Conservation (phyloP, 2,888 invertebrate species). For the Galeopsomyia nigrocyanea region DNA sequence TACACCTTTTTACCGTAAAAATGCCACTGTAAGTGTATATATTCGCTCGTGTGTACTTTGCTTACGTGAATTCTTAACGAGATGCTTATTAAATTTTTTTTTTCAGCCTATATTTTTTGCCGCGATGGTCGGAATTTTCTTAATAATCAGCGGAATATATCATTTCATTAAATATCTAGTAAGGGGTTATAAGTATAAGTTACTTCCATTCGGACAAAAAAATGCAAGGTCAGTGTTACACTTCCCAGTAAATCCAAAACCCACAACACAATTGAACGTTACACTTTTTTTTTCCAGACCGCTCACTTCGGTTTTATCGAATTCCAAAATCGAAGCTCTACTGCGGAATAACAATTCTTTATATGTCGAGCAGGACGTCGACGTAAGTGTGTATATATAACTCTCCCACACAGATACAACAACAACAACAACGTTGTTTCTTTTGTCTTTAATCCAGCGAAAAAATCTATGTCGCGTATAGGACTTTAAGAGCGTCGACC, state of each 20-base stretch:
- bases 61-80: background rate
- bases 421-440: background rate
- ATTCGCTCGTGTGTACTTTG: background rate
- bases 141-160: conserved; percentile 18
- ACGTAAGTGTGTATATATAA: conserved; percentile 55
- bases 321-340: conserved; percentile 47
- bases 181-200: conserved; percentile 23
- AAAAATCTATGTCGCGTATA: background rate
- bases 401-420: no score
- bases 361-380: conserved; percentile 55
- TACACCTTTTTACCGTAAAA: conserved; percentile 34
- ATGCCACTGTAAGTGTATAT: conserved; percentile 18
- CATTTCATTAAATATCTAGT: conserved; percentile 11
- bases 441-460: no score
- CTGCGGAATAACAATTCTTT: conserved; percentile 58
- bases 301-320: conserved; percentile 6
- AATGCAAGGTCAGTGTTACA: conserved; percentile 18
- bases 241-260: background rate
- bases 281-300: conserved; percentile 6
- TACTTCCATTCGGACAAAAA: conserved; percentile 15
- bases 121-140: conserved; percentile 12
- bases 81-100: background rate
- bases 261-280: background rate
- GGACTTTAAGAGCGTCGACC: conserved; percentile 57
- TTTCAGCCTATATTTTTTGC: conserved; percentile 29